phyloP scores from a whole-genome alignment of 2,888 invertebrate species.

The Cephus sareptanus region DNA sequence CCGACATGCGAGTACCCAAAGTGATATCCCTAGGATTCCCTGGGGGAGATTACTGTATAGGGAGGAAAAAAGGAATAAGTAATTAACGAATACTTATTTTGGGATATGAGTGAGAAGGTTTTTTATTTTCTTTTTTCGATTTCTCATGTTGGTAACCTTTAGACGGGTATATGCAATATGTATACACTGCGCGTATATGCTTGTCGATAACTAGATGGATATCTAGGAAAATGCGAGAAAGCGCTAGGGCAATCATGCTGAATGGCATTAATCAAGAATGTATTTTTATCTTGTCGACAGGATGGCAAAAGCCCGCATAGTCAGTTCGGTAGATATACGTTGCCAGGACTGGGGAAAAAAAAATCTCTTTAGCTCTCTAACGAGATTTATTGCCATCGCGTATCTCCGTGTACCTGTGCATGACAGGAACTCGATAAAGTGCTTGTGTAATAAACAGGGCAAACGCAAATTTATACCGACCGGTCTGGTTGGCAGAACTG shows the following conservation, averaged over 20 bases:
- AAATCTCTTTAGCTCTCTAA: conserved; percentile 12
- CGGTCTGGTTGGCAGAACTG: background rate
- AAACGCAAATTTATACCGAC: conserved; percentile 53
- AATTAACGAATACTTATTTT: background rate
- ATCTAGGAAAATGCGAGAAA: background rate
- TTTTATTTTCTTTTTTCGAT: background rate
- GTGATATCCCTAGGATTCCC: background rate
- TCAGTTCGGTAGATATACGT: background rate
- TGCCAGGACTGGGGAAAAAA: background rate
- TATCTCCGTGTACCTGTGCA: conserved; percentile 33
- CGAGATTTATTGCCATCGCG: conserved; percentile 36
- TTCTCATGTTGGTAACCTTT: background rate
- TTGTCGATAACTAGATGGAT: background rate
- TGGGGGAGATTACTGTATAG: background rate
- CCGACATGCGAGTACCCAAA: background rate
- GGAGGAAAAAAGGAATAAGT: background rate
- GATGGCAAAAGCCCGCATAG: background rate
- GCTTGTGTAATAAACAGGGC: conserved; percentile 50
- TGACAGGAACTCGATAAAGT: conserved; percentile 60
- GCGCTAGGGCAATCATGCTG: conserved; percentile 28
- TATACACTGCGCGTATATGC: background rate
- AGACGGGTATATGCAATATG: background rate
- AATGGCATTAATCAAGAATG: conserved; percentile 42
- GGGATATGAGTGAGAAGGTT: background rate
- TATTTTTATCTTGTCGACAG: conserved; percentile 29